Percentiles rank a stretch among this genome's conserved stretches.
Evolutionary conservation across 1,140 invertebrate species (phyloP).

Genomic region (Apis cerana): DNA sequence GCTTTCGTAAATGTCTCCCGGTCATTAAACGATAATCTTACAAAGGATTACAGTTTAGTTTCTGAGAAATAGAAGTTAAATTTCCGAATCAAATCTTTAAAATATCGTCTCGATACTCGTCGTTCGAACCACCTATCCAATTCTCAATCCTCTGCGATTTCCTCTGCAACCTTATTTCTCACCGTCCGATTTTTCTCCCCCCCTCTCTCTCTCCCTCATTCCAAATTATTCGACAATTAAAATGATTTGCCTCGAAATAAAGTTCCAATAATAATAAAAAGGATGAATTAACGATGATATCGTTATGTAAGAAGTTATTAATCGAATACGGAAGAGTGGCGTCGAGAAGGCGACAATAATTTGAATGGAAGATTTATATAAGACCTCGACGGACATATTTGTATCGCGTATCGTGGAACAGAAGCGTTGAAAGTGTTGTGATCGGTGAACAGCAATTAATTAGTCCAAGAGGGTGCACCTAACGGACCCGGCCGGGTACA

Average conservation of each 20-base stretch:
- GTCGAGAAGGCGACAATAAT: not conserved
- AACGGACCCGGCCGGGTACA: slow-evolving; percentile 19
- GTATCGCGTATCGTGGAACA: slow-evolving; percentile 37
- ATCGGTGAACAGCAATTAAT: slow-evolving; percentile 59
- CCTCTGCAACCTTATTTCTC: not conserved
- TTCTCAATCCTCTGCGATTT: not conserved
- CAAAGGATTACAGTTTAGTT: not conserved
- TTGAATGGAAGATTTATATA: slow-evolving; percentile 27
- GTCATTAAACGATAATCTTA: not conserved
- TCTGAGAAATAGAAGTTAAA: not conserved
- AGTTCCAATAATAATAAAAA: no score
- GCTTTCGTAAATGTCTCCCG: not conserved
- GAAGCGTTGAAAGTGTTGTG: slow-evolving; percentile 44
- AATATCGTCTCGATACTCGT: not conserved
- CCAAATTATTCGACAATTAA: no score
- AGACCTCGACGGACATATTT: not conserved
- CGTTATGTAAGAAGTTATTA: no score
- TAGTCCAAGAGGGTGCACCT: slow-evolving; percentile 32
- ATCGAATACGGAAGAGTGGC: not conserved
- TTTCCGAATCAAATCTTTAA: not conserved
- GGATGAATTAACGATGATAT: no score
- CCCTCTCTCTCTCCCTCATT: no score
- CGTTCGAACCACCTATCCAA: not conserved
- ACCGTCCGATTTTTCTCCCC: no score
- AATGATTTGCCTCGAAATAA: no score